Evolutionary conservation across 2,797 vertebrate genomes (phyloP), one percentile per base, ranked within the genome.

Genomic region (Cebuella pygmaea): DNA sequence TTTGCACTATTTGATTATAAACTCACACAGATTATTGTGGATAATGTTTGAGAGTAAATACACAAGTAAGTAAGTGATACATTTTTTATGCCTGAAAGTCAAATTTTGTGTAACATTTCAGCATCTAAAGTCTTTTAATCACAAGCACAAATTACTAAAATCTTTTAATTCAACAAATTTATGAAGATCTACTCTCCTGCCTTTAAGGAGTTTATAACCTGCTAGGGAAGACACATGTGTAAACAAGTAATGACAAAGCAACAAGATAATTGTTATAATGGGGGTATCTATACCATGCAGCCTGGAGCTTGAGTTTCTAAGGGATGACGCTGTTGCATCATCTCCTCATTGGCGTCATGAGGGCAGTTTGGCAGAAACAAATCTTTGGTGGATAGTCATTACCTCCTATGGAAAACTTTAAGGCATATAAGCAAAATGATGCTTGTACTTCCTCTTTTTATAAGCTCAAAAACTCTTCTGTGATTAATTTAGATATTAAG

Each of bases 71-170:
- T 30, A 83, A 46, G 70, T 41, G 20, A 80, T 46, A n/a, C 22
- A 41, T 76, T 81, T 88, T 96, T 79, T 46, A 39, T 39, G 67
- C 33, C 6, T n/a, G 13, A 92, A 85, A 57, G 75, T 57, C 19
- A 19, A 57, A 90, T 70, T 79, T 96, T 30, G 27, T 95, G 67
- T 17, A 89, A 88, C 72, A n/a, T 59, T 74, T 97, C 26, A 80
- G 15, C 79, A 67, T 86, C 17, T 67, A 52, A 22, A 10, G 5
- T 67, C 24, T 57, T 88, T 84, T 94, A 74, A 88, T 61, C 13
- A 74, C 27, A 91, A 33, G 3, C 41, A 48, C 30, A 55, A 7
- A 55, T 24, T 64, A 67, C 64, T 88, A 55, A 74, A 52, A 46
- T 82, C 1, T 48, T 67, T 88, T 59, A 84, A 67, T 93, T 57